Evolutionary conservation across 2,888 invertebrate genomes (phyloP).

Genomic region (Protonemura montana): DNA sequence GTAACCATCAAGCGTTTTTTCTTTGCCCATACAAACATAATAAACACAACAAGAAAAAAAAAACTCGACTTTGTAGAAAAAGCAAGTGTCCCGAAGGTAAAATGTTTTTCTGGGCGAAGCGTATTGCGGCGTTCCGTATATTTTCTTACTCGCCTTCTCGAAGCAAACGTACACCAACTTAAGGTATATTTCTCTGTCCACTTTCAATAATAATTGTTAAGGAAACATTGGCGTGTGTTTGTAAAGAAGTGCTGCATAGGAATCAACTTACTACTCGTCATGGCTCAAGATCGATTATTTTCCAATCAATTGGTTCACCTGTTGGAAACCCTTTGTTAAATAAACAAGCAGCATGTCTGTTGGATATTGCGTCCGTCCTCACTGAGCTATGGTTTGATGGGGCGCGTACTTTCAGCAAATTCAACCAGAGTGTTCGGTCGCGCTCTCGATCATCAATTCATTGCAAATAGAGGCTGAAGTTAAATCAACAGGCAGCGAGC

Average conservation of each 20-base stretch:
- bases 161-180: background rate
- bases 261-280: slow-evolving; percentile 41
- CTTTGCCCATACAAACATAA: background rate
- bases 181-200: background rate
- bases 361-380: background rate
- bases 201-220: slow-evolving; percentile 33
- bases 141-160: background rate
- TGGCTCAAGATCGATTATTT: slow-evolving; percentile 46
- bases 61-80: background rate
- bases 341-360: slow-evolving; percentile 38
- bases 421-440: background rate
- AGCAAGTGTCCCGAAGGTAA: background rate
- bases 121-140: background rate
- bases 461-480: slow-evolving; percentile 25
- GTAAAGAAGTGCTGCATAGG: slow-evolving; percentile 24
- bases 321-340: slow-evolving; percentile 42
- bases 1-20: background rate
- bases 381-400: background rate
- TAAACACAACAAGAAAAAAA: background rate
- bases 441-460: slow-evolving; percentile 24
- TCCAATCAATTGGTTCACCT: slow-evolving; percentile 46
- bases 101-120: background rate
- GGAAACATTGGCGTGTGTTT: slow-evolving; percentile 18
- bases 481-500: background rate
- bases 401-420: too few relatives aligned